Conservation (phyloP, 2,113 vertebrate genomes). For the Corvus moneduloides region DNA sequence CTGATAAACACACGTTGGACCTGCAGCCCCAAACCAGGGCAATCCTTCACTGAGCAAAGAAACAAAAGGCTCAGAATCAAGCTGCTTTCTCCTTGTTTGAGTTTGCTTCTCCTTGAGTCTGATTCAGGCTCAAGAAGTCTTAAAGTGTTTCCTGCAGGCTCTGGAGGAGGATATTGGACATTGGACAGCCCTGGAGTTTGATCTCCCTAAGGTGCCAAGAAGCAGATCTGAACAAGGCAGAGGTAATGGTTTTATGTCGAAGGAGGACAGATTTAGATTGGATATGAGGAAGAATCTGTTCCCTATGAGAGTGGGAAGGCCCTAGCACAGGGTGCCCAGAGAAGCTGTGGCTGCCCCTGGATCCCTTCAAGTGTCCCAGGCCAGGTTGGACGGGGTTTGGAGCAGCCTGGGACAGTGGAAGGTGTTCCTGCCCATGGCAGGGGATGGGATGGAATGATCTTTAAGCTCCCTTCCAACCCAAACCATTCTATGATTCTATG, state of each 20-base stretch:
- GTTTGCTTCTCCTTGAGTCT: neutral
- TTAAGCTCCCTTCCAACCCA: neutral
- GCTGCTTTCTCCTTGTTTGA: neutral
- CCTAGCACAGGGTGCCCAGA: neutral
- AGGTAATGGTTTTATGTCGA: neutral
- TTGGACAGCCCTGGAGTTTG: neutral
- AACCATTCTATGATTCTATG: neutral
- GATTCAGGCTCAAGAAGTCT: neutral
- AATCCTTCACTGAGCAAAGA: neutral
- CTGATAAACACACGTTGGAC: neutral
- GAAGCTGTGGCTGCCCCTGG: neutral
- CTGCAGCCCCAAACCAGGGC: neutral
- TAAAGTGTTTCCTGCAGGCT: neutral
- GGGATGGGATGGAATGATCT: fast-evolving
- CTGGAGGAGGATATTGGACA: neutral
- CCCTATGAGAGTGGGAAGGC: neutral
- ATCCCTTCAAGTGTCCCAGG: neutral
- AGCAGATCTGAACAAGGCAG: neutral
- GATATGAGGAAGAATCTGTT: neutral
- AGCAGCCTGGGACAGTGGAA: fast-evolving
- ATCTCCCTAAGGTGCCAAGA: neutral
- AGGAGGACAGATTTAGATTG: neutral
- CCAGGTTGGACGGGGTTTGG: neutral
- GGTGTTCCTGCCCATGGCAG: neutral
- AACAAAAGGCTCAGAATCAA: neutral